A percentile compares a stretch with the other conserved stretches of the same genome.
These are phyloP conservation scores for Albula glossodonta DNA, from an alignment of 2,113 vertebrate genomes.

Conservation along the genomic window DNA sequence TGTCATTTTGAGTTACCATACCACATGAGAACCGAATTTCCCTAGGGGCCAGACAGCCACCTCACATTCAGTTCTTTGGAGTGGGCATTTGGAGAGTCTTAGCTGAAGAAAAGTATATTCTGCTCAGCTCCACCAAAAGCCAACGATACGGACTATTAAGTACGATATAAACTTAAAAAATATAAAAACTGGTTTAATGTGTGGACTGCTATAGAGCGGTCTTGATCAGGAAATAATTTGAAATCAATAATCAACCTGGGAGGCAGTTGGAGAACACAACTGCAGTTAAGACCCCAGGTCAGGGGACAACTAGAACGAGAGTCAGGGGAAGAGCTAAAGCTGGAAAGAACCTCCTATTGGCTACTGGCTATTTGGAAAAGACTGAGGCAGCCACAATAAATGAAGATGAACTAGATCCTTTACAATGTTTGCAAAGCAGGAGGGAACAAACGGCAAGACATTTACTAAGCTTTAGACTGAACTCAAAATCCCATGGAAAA, in stretches of 20 bases:
- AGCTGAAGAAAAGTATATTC: no score
- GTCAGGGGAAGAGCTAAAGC: background rate
- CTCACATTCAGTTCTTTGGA: no score
- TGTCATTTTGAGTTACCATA: no score
- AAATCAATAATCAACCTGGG: background rate
- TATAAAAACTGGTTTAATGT: background rate
- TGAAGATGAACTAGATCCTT: background rate
- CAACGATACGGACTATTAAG: background rate
- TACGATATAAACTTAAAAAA: background rate
- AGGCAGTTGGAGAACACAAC: background rate
- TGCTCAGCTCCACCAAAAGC: background rate
- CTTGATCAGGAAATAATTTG: background rate
- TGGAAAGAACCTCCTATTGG: background rate
- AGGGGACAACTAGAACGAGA: background rate
- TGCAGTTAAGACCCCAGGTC: background rate
- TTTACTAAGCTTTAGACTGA: background rate
- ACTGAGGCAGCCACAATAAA: background rate
- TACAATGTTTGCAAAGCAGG: background rate
- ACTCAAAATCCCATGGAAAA: no score
- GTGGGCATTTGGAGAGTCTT: no score
- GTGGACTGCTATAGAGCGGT: background rate
- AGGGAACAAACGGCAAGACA: background rate
- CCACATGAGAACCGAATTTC: no score
- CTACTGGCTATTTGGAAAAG: background rate
- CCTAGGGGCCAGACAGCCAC: no score